A percentile compares a stretch with the other conserved stretches of the same genome.
phyloP scores from a whole-genome alignment of 2,888 invertebrate species.

The Brachycybe producta region DNA sequence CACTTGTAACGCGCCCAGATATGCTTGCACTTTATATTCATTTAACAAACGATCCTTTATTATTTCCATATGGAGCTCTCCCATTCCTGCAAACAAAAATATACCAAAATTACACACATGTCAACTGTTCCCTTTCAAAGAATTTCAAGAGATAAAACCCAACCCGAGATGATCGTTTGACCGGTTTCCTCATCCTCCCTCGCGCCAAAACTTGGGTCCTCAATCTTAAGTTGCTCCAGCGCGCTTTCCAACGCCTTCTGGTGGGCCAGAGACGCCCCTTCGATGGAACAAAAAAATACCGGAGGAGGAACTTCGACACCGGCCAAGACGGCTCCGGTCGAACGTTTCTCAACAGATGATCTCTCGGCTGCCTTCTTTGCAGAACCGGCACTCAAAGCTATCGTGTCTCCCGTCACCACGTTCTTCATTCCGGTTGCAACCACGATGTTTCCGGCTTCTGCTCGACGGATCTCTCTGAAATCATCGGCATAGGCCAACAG shows the following conservation, averaged over 20 bases:
- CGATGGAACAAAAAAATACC: slow-evolving; percentile 92
- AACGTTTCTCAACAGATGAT: too few species aligned
- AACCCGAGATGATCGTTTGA: slow-evolving; percentile 69
- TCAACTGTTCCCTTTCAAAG: neutral
- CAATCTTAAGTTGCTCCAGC: slow-evolving; percentile 61
- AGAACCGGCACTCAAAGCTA: slow-evolving; percentile 47
- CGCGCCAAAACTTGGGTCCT: slow-evolving; percentile 82
- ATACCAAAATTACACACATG: slow-evolving; percentile 7
- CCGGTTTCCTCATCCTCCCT: slow-evolving; percentile 62
- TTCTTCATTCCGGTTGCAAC: slow-evolving; percentile 71
- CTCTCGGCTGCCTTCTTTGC: slow-evolving; percentile 48
- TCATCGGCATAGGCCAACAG: slow-evolving; percentile 78
- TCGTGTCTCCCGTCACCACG: slow-evolving; percentile 58
- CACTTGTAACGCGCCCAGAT: slow-evolving; percentile 80
- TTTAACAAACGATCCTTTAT: slow-evolving; percentile 72
- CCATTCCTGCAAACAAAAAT: slow-evolving; percentile 59
- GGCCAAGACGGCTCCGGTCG: slow-evolving; percentile 31
- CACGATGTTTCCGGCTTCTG: slow-evolving; percentile 69
- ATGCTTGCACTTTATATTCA: slow-evolving; percentile 82
- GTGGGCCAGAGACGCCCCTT: slow-evolving; percentile 66
- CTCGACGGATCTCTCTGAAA: slow-evolving; percentile 54
- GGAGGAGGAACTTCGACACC: slow-evolving; percentile 74
- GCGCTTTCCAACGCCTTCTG: slow-evolving; percentile 68
- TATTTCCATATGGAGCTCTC: slow-evolving; percentile 90
- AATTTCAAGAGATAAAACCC: slow-evolving; percentile 14